Conservation (phyloP, 2,888 invertebrate genomes). For the Tenodera sinensis region DNA sequence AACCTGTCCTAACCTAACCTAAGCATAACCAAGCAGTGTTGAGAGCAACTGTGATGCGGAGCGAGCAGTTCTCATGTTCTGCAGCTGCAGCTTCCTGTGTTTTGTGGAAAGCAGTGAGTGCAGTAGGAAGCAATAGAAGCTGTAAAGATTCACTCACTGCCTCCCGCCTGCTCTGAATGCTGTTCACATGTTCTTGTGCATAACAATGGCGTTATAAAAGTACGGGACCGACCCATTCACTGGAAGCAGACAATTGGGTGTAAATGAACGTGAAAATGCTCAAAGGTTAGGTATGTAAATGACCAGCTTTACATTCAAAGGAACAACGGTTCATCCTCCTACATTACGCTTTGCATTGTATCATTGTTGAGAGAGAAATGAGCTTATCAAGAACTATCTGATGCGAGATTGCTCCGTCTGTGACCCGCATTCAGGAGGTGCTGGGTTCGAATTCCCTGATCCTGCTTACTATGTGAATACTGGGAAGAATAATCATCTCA, state of each 20-base stretch:
- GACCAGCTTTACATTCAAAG: background rate
- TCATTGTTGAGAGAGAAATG: background rate
- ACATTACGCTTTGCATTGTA: background rate
- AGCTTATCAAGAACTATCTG: no score
- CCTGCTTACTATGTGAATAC: no score
- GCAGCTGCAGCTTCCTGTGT: no score
- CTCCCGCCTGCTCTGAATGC: background rate
- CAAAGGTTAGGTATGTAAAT: background rate
- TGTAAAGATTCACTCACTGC: no score
- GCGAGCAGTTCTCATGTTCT: no score
- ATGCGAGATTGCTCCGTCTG: no score
- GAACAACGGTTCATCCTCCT: background rate
- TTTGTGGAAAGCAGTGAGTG: background rate
- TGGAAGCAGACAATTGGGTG: background rate
- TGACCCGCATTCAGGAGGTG: no score
- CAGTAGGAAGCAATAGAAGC: background rate
- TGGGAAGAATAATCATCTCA: no score
- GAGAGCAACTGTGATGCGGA: no score
- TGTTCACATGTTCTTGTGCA: background rate
- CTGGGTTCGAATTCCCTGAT: no score
- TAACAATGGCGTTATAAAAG: background rate
- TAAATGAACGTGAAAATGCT: background rate
- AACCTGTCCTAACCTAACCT: no score
- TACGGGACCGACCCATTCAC: background rate
- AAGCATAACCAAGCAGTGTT: no score